phyloP scores from a whole-genome alignment of 1,140 invertebrate species.

The Campoletis sonorensis region DNA sequence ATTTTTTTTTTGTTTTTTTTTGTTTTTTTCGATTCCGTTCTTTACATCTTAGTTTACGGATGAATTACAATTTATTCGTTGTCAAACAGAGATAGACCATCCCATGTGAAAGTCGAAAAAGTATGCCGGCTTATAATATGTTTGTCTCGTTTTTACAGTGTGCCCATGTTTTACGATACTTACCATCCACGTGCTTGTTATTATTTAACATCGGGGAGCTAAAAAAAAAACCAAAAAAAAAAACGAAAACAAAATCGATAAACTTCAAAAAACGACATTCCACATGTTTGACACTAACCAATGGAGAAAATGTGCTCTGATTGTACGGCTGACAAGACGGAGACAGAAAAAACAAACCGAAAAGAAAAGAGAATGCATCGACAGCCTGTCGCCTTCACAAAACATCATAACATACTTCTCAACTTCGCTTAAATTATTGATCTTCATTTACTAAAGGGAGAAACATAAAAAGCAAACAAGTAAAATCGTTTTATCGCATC shows the following conservation, averaged over 20 bases:
- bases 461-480: conserved; percentile 34
- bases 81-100: conserved; percentile 32
- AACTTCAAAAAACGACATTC: conserved; percentile 12
- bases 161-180: conserved; percentile 57
- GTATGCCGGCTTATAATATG: conserved; percentile 55
- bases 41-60: background rate
- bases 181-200: conserved; percentile 59
- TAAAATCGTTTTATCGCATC: conserved; percentile 68
- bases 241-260: background rate
- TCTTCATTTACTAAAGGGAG: conserved; percentile 58
- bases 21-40: conserved; percentile 27
- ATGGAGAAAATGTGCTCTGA: conserved; percentile 40
- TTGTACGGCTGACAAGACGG: conserved; percentile 39
- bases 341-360: conserved; percentile 1
- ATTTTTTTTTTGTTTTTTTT: no score
- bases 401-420: conserved; percentile 54
- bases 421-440: conserved; percentile 62
- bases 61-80: conserved; percentile 27
- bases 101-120: conserved; percentile 37
- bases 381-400: conserved; percentile 37
- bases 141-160: conserved; percentile 61
- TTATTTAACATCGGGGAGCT: conserved; percentile 58
- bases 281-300: conserved; percentile 50
- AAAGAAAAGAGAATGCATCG: conserved; percentile 37
- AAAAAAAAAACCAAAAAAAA: conserved; percentile 36